Conservation (phyloP, 2,888 invertebrate species). For the Ametastegia equiseti region DNA sequence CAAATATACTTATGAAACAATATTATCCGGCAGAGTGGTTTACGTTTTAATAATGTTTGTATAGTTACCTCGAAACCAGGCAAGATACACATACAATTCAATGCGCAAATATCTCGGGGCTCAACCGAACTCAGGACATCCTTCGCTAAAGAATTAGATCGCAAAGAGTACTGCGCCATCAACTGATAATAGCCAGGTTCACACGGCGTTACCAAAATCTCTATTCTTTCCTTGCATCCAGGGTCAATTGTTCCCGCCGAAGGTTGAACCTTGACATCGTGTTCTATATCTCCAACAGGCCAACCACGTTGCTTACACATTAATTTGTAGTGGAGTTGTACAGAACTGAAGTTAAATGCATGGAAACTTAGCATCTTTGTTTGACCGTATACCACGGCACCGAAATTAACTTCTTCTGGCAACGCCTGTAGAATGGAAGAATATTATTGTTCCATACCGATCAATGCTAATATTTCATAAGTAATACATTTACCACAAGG, state of each 20-base stretch:
- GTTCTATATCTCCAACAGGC: constrained; percentile 54
- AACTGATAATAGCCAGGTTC: constrained; percentile 68
- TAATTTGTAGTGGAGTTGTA: constrained; percentile 71
- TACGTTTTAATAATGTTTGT: not conserved
- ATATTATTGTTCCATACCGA: not conserved
- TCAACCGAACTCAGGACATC: constrained; percentile 53
- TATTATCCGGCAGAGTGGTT: not conserved
- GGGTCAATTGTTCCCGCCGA: constrained; percentile 63
- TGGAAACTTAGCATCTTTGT: constrained; percentile 66
- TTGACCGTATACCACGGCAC: constrained; percentile 64
- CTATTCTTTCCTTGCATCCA: constrained; percentile 64
- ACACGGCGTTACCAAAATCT: constrained; percentile 64
- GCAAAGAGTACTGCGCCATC: constrained; percentile 68
- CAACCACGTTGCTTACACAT: constrained; percentile 54
- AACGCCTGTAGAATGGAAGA: constrained; percentile 66
- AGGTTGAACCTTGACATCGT: constrained; percentile 63
- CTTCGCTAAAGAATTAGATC: constrained; percentile 59
- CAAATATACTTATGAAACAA: not conserved
- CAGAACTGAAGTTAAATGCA: constrained; percentile 74
- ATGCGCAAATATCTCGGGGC: constrained; percentile 59
- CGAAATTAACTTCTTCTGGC: constrained; percentile 71
- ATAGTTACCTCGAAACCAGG: constrained; percentile 70
- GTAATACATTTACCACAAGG: constrained; percentile 53
- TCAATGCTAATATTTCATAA: not conserved
- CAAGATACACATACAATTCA: constrained; percentile 68